Conservation (phyloP, 2,888 invertebrate genomes). For the Leptinotarsa juncta region DNA sequence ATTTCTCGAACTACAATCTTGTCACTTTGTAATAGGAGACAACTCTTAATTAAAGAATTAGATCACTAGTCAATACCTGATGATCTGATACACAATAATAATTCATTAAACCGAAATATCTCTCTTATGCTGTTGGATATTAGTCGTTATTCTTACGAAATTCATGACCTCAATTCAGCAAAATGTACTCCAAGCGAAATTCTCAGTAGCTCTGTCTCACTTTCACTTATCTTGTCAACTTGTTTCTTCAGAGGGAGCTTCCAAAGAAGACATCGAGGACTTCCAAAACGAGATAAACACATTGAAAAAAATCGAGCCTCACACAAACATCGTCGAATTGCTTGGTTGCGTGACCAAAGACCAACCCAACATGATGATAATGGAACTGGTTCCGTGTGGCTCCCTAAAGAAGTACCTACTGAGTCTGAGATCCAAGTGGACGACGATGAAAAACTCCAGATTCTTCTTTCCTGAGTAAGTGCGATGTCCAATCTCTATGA, state of each 20-base stretch:
- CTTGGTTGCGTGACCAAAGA: slow-evolving; percentile 80
- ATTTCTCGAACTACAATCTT: too few relatives aligned
- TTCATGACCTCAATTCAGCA: too few relatives aligned
- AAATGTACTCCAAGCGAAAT: too few relatives aligned
- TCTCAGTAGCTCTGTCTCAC: too few relatives aligned
- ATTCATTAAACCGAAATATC: too few relatives aligned
- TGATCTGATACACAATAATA: too few relatives aligned
- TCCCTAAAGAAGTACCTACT: slow-evolving; percentile 76
- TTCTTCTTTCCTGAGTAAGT: slow-evolving; percentile 55
- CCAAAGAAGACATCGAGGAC: slow-evolving; percentile 74
- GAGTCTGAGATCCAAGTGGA: slow-evolving; percentile 64
- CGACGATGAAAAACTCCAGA: slow-evolving; percentile 40
- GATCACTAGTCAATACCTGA: too few relatives aligned
- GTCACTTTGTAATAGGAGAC: too few relatives aligned
- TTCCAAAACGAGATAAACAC: slow-evolving; percentile 82
- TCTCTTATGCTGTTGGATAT: too few relatives aligned
- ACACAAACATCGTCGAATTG: slow-evolving; percentile 80
- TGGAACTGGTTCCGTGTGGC: slow-evolving; percentile 84
- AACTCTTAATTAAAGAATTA: too few relatives aligned
- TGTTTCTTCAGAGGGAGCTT: slow-evolving; percentile 65
- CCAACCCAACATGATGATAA: slow-evolving; percentile 78
- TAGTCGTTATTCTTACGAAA: too few relatives aligned
- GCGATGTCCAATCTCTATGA: not conserved
- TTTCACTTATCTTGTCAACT: not conserved
- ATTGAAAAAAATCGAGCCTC: slow-evolving; percentile 76